phyloP scores from a whole-genome alignment of 1,140 invertebrate genomes.

The Parapsyche elsis region DNA sequence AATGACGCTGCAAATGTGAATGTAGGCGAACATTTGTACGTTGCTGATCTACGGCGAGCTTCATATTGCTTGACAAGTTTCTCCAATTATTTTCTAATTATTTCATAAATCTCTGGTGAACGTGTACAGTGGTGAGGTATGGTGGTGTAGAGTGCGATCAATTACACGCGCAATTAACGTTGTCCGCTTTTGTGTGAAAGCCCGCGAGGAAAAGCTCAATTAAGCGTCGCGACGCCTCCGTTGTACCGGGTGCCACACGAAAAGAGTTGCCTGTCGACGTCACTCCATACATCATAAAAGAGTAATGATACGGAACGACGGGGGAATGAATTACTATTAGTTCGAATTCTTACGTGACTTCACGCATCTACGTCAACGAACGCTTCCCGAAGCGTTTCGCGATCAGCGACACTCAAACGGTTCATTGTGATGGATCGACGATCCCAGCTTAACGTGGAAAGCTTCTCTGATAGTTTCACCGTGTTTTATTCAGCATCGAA shows the following conservation, averaged over 20 bases:
- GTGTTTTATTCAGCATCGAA: no score
- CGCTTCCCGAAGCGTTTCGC: no score
- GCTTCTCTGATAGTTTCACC: no score
- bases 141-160: background rate
- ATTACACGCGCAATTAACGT: conserved; percentile 27
- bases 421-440: background rate
- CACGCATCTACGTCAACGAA: background rate
- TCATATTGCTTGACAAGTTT: no score
- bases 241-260: conserved; percentile 3
- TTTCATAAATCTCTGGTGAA: background rate
- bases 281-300: conserved; percentile 57
- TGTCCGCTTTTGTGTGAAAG: background rate
- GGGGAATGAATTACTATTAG: conserved; percentile 55
- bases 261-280: conserved; percentile 53
- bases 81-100: no score
- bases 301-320: conserved; percentile 56
- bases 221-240: conserved; percentile 42
- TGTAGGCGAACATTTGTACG: no score
- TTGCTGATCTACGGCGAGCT: no score
- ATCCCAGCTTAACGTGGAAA: no score
- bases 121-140: background rate
- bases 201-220: conserved; percentile 36
- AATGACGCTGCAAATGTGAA: no score
- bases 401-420: background rate
- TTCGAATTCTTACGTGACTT: conserved; percentile 40